Evolutionary conservation across 2,113 vertebrate species (phyloP), one percentile per base, ranked within the genome.

Genomic region (Xerus inauris): DNA sequence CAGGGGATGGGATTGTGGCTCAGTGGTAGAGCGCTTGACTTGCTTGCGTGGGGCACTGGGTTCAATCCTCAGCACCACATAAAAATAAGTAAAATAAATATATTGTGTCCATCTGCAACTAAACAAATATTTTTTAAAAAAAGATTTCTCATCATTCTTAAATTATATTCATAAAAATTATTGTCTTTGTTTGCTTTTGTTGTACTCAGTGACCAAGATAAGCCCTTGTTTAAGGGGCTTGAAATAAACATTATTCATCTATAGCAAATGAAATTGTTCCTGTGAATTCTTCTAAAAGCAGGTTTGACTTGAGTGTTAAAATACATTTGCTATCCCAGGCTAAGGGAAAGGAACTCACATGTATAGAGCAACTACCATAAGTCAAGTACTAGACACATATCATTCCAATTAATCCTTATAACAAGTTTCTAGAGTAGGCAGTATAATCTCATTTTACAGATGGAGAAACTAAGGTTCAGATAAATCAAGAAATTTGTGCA

Each of bases 401-500:
- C 49, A 73, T 80, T 86, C 77, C 54, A 77, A 22, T 40, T 40
- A 75, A 91, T 94, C 13, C 51, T 92, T n/a, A 67, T 13, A 75
- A 84, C 51, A 51, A 51, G 42, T 35, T 42, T 79, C 51, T 69
- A 49, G 57, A 64, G 42, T 76, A 35, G n/a, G 42, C 32, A 26
- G 62, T 92, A 62, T 79, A 84, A 88, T 83, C 7, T 14, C 35
- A 49, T 73, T 86, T 89, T 89, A 71, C 22, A 72, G 30, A 85
- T 54, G 22, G 20, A 64, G 47, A 82, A 87, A 87, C 32, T 79
- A 45, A 84, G 40, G 13, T 38, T 88, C 84, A 62, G 54, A 77
- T 69, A 92, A 87, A 94, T 51, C 54, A 77, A 77, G 62, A 62
- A 51, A 45, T 77, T 71, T 94, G 13, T 76, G 42, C 38, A 91